Evolutionary conservation across 2,797 vertebrate genomes (phyloP), one percentile per base, ranked within the genome.

Genomic region (Buceros bicornis): DNA sequence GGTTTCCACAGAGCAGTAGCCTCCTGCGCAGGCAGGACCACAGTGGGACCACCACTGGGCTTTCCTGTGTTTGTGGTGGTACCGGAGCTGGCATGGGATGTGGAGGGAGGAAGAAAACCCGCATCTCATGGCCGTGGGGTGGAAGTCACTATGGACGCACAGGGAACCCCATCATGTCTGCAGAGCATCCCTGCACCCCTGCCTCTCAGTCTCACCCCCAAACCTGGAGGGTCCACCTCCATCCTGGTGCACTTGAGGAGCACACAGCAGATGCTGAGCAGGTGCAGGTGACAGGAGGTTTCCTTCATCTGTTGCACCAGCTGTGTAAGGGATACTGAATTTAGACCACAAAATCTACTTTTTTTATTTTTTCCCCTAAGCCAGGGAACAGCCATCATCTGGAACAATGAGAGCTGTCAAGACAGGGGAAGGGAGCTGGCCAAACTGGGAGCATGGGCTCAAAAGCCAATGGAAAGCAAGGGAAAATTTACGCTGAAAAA

Each of bases 341-440:
- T 65, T 85, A 78, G 51, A 78, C 70, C 33, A 66, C 43, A 40
- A 85, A 67, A 43, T 45, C 8, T 35, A 35, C 16, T 17, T 50
- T 51, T 24, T 42, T 35, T 29, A 31, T 58, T 58, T 78, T 73
- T 87, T 78, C 47, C 31, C 51, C 17, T 53, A 89, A 60, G 25
- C 64, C 33, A 1, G 60, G 90, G 89, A 91, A 91, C 87, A 91
- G 82, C 77, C 86, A 87, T 94, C 93, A 92, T 96, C 73, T 95
- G 95, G 64, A 96, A 93, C 86, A 94, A 94, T 94, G 96, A 90
- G 80, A 96, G 66, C 93, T 95, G 89, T 95, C 91, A 95, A 82
- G 82, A 88, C 15, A 3, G 80, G 85, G 80, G 82, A 89, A 94
- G 90, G 80, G 88, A 94, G 74, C 29, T 2, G 1, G 81, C 56